phyloP scores from a whole-genome alignment of 2,113 vertebrate genomes.

The Myiozetetes cayanensis region DNA sequence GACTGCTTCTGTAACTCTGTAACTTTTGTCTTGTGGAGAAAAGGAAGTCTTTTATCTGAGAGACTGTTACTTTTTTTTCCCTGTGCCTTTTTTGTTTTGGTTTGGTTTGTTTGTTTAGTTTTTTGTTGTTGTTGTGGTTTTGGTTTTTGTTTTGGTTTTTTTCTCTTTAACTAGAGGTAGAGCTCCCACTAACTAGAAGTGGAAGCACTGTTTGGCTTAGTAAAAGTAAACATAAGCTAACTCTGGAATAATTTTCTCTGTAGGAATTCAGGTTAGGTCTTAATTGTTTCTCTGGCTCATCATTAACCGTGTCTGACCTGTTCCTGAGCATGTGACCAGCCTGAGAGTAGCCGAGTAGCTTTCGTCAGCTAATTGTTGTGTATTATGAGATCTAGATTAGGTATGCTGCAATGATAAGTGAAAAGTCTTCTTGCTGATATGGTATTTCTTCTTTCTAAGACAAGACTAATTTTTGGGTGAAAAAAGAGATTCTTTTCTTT shows the following conservation, averaged over 20 bases:
- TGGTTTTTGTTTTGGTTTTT: not conserved
- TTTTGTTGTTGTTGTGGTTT: too few species aligned
- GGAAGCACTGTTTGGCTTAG: not conserved
- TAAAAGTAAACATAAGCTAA: not conserved
- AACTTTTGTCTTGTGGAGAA: not conserved
- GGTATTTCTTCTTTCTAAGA: not conserved
- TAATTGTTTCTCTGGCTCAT: conserved; percentile 38
- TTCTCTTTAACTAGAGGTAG: not conserved
- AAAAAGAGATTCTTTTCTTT: not conserved
- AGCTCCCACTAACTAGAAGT: not conserved
- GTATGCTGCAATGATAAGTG: not conserved
- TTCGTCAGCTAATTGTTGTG: not conserved
- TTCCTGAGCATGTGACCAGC: not conserved
- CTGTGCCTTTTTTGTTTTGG: not conserved
- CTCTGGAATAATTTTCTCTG: not conserved
- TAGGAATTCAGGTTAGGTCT: not conserved
- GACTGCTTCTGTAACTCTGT: not conserved
- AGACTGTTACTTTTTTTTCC: not conserved
- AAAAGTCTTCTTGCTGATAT: not conserved
- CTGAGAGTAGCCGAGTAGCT: not conserved
- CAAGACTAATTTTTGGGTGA: not conserved
- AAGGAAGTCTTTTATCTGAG: not conserved
- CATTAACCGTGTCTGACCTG: conserved; percentile 1
- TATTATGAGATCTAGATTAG: not conserved
- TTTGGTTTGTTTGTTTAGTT: too few species aligned